These are phyloP conservation scores for Choreutis nemorana DNA, from an alignment of 2,888 invertebrate genomes.

Conservation along the genomic window DNA sequence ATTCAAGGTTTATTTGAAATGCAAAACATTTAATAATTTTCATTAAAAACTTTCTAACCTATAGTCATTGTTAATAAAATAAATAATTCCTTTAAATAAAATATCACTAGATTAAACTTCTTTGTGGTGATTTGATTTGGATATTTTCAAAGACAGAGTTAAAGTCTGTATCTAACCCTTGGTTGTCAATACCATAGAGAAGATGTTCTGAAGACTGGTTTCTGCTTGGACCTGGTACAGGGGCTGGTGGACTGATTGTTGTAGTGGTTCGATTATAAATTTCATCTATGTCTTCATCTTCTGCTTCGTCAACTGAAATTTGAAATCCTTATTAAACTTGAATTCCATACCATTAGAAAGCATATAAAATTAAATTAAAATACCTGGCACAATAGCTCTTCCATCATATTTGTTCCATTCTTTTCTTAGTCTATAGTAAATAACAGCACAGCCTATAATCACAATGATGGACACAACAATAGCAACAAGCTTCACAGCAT, in stretches of 20 bases:
- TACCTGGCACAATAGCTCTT: conserved; percentile 41
- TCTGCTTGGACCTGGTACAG: conserved; percentile 51
- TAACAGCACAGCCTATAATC: conserved; percentile 43
- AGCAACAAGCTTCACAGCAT: conserved; percentile 52
- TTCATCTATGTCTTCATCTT: conserved; percentile 54
- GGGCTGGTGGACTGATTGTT: conserved; percentile 26
- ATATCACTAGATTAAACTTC: conserved; percentile 41
- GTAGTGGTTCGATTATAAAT: conserved; percentile 55
- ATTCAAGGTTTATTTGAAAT: too few species aligned
- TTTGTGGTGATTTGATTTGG: conserved; percentile 57
- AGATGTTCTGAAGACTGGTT: conserved; percentile 53
- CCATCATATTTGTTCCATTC: conserved; percentile 53
- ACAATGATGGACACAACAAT: conserved; percentile 53
- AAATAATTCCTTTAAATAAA: too few species aligned
- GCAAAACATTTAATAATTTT: too few species aligned
- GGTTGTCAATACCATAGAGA: conserved; percentile 65
- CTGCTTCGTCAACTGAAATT: conserved; percentile 57
- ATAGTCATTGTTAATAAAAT: too few species aligned
- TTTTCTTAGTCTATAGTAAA: conserved; percentile 45
- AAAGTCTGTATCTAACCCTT: conserved; percentile 68
- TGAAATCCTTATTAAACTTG: background rate
- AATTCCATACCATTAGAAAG: conserved; percentile 1
- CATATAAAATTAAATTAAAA: conserved; percentile 2
- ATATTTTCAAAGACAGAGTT: conserved; percentile 70
- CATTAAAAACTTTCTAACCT: too few species aligned